phyloP scores from a whole-genome alignment of 1,140 invertebrate genomes.

The Sarcophaga bullata region DNA sequence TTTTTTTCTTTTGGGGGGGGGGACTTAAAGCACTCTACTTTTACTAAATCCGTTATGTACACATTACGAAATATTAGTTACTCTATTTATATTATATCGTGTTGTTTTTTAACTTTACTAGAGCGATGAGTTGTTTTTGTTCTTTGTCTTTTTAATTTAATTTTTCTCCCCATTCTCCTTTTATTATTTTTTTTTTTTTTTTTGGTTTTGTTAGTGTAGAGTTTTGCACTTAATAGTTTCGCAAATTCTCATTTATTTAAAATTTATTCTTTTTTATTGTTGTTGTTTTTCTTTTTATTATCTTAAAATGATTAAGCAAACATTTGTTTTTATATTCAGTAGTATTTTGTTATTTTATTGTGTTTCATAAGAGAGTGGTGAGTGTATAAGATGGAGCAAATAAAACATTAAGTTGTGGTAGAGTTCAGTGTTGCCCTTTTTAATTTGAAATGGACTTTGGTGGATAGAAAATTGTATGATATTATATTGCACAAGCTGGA shows the following conservation, averaged over 20 bases:
- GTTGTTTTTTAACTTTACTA: not conserved
- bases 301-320: conserved; percentile 37
- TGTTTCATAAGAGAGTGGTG: too few species aligned
- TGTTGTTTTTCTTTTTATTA: not conserved
- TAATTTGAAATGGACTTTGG: too few species aligned
- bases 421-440: not conserved
- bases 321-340: conserved; percentile 26
- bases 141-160: not conserved
- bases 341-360: not conserved
- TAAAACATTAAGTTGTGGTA: not conserved
- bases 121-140: not conserved
- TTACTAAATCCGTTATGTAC: too few species aligned
- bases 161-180: not conserved
- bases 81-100: too few species aligned
- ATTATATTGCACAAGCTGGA: too few species aligned
- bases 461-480: too few species aligned
- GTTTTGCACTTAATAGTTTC: conserved; percentile 6
- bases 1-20: too few species aligned
- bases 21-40: too few species aligned
- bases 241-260: conserved; percentile 23
- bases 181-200: too few species aligned
- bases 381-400: not conserved
- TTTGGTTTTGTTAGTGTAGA: not conserved
- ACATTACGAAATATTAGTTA: too few species aligned
- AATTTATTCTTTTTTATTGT: conserved; percentile 7